Evolutionary conservation across 2,113 vertebrate species (phyloP), one percentile per base, ranked within the genome.

Genomic region (Grallaria varia): DNA sequence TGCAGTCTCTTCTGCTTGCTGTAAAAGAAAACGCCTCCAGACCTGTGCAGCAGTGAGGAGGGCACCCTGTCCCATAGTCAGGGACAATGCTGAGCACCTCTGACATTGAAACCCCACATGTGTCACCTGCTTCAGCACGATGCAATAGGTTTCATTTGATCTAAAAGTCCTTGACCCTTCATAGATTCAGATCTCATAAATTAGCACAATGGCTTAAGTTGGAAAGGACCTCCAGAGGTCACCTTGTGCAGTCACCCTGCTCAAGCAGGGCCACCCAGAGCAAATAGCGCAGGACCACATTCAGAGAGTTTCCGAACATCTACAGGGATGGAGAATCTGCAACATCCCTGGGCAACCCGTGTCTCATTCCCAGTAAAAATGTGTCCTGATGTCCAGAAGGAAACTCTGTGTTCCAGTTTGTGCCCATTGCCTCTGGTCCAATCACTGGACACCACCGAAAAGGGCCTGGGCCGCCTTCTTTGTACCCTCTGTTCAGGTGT

Each of bases 81-180:
- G 27, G 35, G 12, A 8, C 31, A 31, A 14, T n/a, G 10, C 10
- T 52, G 18, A 15, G 24, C 19, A 52, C 6, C 28, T 50, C 31
- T 64, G 33, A 20, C n/a, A 44, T 16, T 68, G 44, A 58, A 93
- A 33, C 16, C 18, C 35, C 24, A 21, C 24, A 12, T 0, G 0
- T 55, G 44, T 22, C 24, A 59, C 27, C 17, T 47, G 53, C n/a
- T 47, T 62, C 22, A 47, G 60, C 30, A 47, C 24, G 13, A 24
- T n/a, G 17, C 0, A 4, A 3, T 30, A 80, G 10, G 39, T 72
- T 45, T 68, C 25, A 52, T 53, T 86, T 59, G 18, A 50, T 55
- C 39, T 42, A 53, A 27, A 52, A 21, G 11, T 31, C 19, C n/a
- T 59, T 8, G 12, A 59, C 6, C n/a, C 24, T 35, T n/a, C 22